phyloP scores from a whole-genome alignment of 1,140 invertebrate species.

The Scaptomyza hsui region DNA sequence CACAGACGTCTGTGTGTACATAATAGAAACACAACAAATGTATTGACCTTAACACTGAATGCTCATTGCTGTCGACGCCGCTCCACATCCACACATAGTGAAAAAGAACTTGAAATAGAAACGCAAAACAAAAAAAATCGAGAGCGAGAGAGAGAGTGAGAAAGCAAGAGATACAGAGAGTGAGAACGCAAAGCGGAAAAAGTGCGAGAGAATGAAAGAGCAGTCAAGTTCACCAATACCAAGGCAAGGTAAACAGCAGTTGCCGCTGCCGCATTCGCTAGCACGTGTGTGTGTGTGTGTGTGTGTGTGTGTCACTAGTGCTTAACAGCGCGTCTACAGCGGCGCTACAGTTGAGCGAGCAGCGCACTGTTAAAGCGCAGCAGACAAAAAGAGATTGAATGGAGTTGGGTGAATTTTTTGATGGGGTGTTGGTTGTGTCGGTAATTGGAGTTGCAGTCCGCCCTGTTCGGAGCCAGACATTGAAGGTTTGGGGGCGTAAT shows the following conservation, averaged over 20 bases:
- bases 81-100: slow-evolving; percentile 34
- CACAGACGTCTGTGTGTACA: neutral
- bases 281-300: slow-evolving; percentile 20
- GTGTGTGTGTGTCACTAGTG: slow-evolving; percentile 35
- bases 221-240: slow-evolving; percentile 76
- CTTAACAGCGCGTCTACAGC: slow-evolving; percentile 52
- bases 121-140: slow-evolving; percentile 15
- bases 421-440: slow-evolving; percentile 8
- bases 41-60: slow-evolving; percentile 82
- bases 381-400: slow-evolving; percentile 5
- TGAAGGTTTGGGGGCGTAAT: slow-evolving; percentile 61
- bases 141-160: slow-evolving; percentile 5
- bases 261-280: neutral
- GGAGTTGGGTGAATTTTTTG: slow-evolving; percentile 5
- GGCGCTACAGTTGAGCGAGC: slow-evolving; percentile 67
- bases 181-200: neutral
- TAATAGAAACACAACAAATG: slow-evolving; percentile 57
- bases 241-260: slow-evolving; percentile 59
- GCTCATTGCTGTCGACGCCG: slow-evolving; percentile 40
- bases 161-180: neutral
- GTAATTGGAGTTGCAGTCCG: slow-evolving; percentile 49
- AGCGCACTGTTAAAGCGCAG: slow-evolving; percentile 58
- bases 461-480: slow-evolving; percentile 34
- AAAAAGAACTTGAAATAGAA: slow-evolving; percentile 72
- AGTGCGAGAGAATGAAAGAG: slow-evolving; percentile 39